phyloP scores from a whole-genome alignment of 2,888 invertebrate genomes.

The Carpatolechia fugitivella region DNA sequence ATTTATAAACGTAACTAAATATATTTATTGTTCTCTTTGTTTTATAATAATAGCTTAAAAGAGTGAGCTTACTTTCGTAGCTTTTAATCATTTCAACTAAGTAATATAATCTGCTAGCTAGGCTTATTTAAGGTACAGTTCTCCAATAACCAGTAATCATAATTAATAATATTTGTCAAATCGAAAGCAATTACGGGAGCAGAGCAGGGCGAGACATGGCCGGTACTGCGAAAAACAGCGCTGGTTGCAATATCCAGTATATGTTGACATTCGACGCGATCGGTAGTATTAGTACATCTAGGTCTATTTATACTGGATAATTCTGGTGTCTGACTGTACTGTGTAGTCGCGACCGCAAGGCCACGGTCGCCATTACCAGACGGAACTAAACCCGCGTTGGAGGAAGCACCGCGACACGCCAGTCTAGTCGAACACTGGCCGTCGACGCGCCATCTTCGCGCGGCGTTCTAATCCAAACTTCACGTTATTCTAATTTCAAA shows the following conservation, averaged over 20 bases:
- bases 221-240: too few species aligned
- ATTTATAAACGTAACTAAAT: too few species aligned
- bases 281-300: too few species aligned
- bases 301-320: too few species aligned
- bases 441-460: constrained; percentile 6
- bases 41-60: too few species aligned
- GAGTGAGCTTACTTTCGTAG: too few species aligned
- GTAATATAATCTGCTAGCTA: too few species aligned
- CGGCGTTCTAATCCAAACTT: constrained; percentile 10
- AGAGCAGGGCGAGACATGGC: too few species aligned
- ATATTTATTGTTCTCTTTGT: too few species aligned
- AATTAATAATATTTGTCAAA: constrained; percentile 4
- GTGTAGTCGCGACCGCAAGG: constrained; percentile 7
- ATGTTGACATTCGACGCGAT: too few species aligned
- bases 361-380: neutral
- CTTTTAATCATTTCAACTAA: too few species aligned
- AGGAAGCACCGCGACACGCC: constrained; percentile 6
- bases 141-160: neutral
- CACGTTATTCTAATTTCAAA: neutral
- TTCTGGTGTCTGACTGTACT: neutral
- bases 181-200: constrained; percentile 4
- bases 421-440: constrained; percentile 11
- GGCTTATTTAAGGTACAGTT: neutral
- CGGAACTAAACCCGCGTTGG: neutral
- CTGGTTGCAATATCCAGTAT: too few species aligned